A percentile compares a stretch with the other conserved stretches of the same genome.
These are phyloP conservation scores for Cynaeus angustus DNA, from an alignment of 2,888 invertebrate species.

Conservation along the genomic window DNA sequence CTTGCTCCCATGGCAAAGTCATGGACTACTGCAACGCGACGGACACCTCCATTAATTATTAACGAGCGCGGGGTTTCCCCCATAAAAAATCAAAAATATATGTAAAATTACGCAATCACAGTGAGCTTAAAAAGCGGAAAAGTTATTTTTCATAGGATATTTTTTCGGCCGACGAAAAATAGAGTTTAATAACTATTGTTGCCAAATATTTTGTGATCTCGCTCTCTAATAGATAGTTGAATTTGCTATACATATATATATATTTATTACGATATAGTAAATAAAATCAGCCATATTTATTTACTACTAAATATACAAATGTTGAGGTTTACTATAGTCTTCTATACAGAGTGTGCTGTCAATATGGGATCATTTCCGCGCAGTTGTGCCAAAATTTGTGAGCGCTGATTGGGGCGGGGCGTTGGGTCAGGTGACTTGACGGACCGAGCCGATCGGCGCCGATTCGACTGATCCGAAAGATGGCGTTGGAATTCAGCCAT, in stretches of 20 bases:
- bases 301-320: conserved; percentile 45
- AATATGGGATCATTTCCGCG: conserved; percentile 30
- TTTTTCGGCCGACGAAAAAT: conserved; percentile 17
- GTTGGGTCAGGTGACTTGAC: no score
- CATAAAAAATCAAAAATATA: conserved; percentile 28
- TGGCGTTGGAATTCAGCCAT: not conserved
- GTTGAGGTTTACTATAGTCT: conserved; percentile 11
- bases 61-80: conserved; percentile 25
- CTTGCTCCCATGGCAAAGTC: conserved; percentile 79
- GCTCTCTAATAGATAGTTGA: conserved; percentile 27
- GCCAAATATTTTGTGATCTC: conserved; percentile 52
- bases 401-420: not conserved
- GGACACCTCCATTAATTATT: conserved; percentile 15
- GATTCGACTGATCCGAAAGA: conserved; percentile 23
- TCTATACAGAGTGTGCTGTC: not conserved
- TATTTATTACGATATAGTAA: conserved; percentile 27
- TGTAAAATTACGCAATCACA: conserved; percentile 34
- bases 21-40: conserved; percentile 75
- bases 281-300: conserved; percentile 52
- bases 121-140: conserved; percentile 43
- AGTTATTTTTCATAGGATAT: conserved; percentile 34
- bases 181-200: conserved; percentile 53
- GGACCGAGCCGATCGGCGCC: no score
- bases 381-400: conserved; percentile 34
- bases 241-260: not conserved